These are phyloP conservation scores for Apostichopus japonicus DNA, from an alignment of 35 echinoderm and acorn worm genomes.

Conservation along the genomic window DNA sequence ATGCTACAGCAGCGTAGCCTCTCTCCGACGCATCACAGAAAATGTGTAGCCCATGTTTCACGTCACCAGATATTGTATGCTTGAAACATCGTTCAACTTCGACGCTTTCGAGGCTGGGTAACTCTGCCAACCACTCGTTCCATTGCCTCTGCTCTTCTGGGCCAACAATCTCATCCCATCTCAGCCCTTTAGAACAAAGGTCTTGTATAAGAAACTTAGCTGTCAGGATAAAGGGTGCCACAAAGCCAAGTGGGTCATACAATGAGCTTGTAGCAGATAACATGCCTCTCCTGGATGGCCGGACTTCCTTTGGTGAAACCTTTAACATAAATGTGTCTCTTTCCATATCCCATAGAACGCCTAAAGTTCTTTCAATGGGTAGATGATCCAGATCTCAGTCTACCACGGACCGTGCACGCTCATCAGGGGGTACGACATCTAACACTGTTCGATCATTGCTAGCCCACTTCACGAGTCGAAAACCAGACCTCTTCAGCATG, in stretches of 20 bases:
- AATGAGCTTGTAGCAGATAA: constrained; percentile 43
- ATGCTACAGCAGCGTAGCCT: constrained; percentile 59
- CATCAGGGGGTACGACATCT: not conserved
- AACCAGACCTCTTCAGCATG: not conserved
- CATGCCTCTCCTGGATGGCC: constrained; percentile 51
- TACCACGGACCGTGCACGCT: constrained; percentile 33
- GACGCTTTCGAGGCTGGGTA: not conserved
- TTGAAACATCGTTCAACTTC: constrained; percentile 46
- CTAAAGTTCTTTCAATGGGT: constrained; percentile 58
- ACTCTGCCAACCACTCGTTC: constrained; percentile 30
- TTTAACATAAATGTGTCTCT: constrained; percentile 47
- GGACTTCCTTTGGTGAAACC: not conserved
- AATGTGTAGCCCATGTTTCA: not conserved
- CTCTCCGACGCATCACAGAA: constrained; percentile 65
- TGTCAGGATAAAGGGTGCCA: constrained; percentile 33
- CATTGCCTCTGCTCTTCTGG: constrained; percentile 1
- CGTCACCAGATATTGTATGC: not conserved
- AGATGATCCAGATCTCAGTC: constrained; percentile 38
- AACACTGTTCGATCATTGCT: not conserved
- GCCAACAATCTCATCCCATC: constrained; percentile 55
- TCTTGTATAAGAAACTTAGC: constrained; percentile 58
- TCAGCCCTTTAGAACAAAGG: not conserved
- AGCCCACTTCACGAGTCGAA: constrained; percentile 26
- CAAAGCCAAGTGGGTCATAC: constrained; percentile 60
- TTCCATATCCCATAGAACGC: constrained; percentile 41